Evolutionary conservation across 1,140 invertebrate species (phyloP), one percentile per base, ranked within the genome.

Genomic region (Habropoda laboriosa): DNA sequence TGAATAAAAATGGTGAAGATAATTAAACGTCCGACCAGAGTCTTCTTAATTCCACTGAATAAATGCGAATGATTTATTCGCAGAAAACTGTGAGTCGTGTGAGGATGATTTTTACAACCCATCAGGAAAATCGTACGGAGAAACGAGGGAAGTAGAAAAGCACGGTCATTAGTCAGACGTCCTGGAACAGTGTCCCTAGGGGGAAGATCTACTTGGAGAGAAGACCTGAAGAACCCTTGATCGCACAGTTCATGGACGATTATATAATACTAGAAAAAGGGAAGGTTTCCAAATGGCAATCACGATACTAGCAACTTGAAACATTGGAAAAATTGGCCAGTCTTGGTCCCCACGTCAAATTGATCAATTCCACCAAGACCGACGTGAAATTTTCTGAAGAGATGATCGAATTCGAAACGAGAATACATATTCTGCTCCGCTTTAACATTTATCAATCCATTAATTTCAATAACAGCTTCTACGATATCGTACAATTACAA

Each of bases 111-210:
- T 63, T 64, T 74, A 63, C 40, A 53, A 49, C 13, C 12, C 7
- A 40, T 63, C 32, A 40, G 40, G 58, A 63, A 16, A 61, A 24
- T 35, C 38, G 40, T 49, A 49, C 42, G 21, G 42, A 6, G 58
- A 60, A 74, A 40, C 30, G 45, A 24, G 12, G 38, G 21, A 60
- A 78, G 55, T 57, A 70, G 64, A 60, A 49, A 49, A 49, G 71
- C 21, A 12, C 32, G 32, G 32, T 63, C 71, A 63, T 74, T 74
- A 60, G 42, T 74, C 58, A 63, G 71, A 63, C 57, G 58, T 61
- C 71, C 12, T 8, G 30, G 32, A 27, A 40, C 30, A 38, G 3
- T 4, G 27, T 61, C 71, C 45, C 35, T 35, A 1, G 38, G 27
- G 68, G 58, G 21, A 18, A 58, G 40, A 27, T 63, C n/a, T 63